phyloP scores from a whole-genome alignment of 1,140 invertebrate genomes.

The Stenopsyche tienmushanensis region DNA sequence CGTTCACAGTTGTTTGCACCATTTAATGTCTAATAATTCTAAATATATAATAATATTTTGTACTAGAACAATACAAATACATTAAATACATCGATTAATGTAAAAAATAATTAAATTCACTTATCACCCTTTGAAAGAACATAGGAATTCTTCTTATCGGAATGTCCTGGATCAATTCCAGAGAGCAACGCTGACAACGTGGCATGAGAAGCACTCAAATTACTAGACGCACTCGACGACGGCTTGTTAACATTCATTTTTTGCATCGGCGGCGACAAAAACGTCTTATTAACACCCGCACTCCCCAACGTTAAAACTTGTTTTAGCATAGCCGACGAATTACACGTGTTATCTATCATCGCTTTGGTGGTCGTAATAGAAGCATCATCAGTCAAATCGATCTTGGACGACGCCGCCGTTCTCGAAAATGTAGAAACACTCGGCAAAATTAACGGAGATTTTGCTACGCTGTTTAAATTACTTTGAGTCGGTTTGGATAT shows the following conservation, averaged over 20 bases:
- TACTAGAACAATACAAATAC: too few relatives aligned
- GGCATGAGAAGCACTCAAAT: slow-evolving; percentile 54
- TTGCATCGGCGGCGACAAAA: slow-evolving; percentile 56
- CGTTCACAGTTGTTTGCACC: too few relatives aligned
- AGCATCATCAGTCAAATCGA: slow-evolving; percentile 35
- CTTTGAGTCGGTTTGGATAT: slow-evolving; percentile 25
- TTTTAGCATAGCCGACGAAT: slow-evolving; percentile 55
- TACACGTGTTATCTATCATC: slow-evolving; percentile 55
- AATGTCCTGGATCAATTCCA: slow-evolving; percentile 45
- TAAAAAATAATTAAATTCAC: too few relatives aligned
- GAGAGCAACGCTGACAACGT: slow-evolving; percentile 53
- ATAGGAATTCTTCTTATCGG: slow-evolving; percentile 46
- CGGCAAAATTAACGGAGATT: slow-evolving; percentile 14
- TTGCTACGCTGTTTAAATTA: slow-evolving; percentile 12
- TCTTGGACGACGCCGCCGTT: slow-evolving; percentile 25
- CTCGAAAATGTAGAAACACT: slow-evolving; percentile 25
- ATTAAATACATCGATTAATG: too few relatives aligned
- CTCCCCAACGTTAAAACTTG: slow-evolving; percentile 55
- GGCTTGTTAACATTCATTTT: slow-evolving; percentile 43
- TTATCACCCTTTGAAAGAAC: slow-evolving; percentile 14
- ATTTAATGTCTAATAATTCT: too few relatives aligned
- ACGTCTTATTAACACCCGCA: slow-evolving; percentile 51
- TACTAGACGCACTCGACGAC: slow-evolving; percentile 46
- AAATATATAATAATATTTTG: too few relatives aligned
- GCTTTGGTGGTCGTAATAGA: slow-evolving; percentile 49